phyloP scores from a whole-genome alignment of 2,888 invertebrate species.

The Drosophila atroscutellata region DNA sequence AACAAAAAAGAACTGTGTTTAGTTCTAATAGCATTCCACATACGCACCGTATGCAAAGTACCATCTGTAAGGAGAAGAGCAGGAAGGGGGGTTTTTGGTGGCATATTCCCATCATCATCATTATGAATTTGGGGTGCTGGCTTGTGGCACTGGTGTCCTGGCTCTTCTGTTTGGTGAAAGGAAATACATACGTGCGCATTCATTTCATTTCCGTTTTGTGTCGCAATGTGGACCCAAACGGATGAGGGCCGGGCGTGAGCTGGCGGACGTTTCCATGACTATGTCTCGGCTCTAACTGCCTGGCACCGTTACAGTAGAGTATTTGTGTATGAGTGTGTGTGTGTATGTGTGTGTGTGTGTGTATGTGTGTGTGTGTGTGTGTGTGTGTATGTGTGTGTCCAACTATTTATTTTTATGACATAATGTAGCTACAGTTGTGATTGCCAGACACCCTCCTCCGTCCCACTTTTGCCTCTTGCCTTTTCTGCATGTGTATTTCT shows the following conservation, averaged over 20 bases:
- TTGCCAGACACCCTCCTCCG: slow-evolving; percentile 18
- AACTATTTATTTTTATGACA: slow-evolving; percentile 77
- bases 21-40: slow-evolving; percentile 29
- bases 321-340: neutral
- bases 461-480: neutral
- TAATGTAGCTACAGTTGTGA: slow-evolving; percentile 66
- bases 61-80: neutral
- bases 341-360: slow-evolving; percentile 16
- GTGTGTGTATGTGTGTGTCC: slow-evolving; percentile 45
- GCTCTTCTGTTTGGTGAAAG: slow-evolving; percentile 50
- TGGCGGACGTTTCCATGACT: slow-evolving; percentile 49
- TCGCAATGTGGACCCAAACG: slow-evolving; percentile 16
- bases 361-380: slow-evolving; percentile 16
- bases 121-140: slow-evolving; percentile 48
- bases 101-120: slow-evolving; percentile 56
- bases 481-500: slow-evolving; percentile 23
- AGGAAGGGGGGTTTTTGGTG: neutral
- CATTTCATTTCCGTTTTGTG: slow-evolving; percentile 60
- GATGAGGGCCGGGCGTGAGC: neutral
- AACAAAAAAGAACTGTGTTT: slow-evolving; percentile 7
- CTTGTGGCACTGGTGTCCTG: slow-evolving; percentile 18
- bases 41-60: slow-evolving; percentile 33
- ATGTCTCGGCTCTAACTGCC: slow-evolving; percentile 56
- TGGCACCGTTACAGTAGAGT: slow-evolving; percentile 25
- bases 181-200: slow-evolving; percentile 59